Base-by-base conservation (phyloP, 2,888 invertebrate species). In the Ariolimax columbianus region DNA sequence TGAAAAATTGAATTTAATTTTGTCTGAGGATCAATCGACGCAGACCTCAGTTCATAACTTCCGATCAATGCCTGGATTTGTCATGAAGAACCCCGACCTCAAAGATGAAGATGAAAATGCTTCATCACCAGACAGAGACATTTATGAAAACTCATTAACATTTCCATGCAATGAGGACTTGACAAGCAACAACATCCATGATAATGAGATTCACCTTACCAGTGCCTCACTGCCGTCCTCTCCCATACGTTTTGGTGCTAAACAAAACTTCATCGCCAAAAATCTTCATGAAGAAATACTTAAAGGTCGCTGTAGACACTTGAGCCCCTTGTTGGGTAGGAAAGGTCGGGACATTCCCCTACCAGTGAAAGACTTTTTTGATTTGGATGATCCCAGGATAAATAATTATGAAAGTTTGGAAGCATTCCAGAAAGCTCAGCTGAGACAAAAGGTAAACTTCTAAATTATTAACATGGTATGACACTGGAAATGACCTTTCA, bases 381-480 rank as follows among this genome's bases (percentile, higher is more conserved):
- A 51, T 0, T 26, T 51, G 23, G 75, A 75, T 75, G 75, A 75
- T 7, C 51, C 75, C 19, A 51, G 51, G 33, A 11, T 75, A 36
- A 51, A 51, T 51, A 75, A 90, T 82, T 93, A 91, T 88, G 91
- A 91, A 86, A 92, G 92, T 86, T 88, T 93, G 79, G 93, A 93
- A 88, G 91, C 92, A 7, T 93, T 93, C 87, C 93, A 93, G 84
- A 93, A 93, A 86, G 92, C 93, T 77, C 93, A 93, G 86, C 90
- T 93, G 33, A 92, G 91, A 87, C 91, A 92, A 86, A 93, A 93
- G 93, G 94, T 93, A 87, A 17, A 26, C 3, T 9, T 55, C 55
- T n/a, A n/a, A n/a, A n/a, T n/a, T n/a, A n/a, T n/a, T n/a, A n/a
- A n/a, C n/a, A n/a, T n/a, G n/a, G n/a, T n/a, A n/a, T n/a, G n/a